Conservation (phyloP, 2,888 invertebrate species). For the Nephrotoma guestfalica region DNA sequence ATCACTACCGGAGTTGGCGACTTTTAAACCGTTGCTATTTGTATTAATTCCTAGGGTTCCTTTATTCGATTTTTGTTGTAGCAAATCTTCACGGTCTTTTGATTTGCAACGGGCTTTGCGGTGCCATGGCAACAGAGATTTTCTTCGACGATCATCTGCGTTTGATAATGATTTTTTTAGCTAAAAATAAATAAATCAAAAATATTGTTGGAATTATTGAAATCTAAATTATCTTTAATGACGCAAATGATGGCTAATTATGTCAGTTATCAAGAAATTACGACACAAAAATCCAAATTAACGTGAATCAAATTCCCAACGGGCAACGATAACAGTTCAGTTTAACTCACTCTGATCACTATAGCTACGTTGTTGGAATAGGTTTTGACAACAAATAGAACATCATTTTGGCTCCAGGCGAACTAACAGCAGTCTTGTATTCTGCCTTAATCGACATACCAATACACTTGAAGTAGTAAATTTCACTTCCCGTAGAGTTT, state of each 20-base stretch:
- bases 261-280: not conserved
- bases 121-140: conserved; percentile 81
- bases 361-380: no score
- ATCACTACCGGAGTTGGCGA: conserved; percentile 25
- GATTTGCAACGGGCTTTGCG: conserved; percentile 57
- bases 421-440: no score
- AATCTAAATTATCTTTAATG: not conserved
- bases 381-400: no score
- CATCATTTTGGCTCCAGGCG: no score
- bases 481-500: no score
- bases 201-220: not conserved
- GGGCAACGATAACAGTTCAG: no score
- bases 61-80: conserved; percentile 7
- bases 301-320: no score
- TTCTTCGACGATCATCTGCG: conserved; percentile 76
- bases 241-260: conserved; percentile 1
- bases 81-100: conserved; percentile 35
- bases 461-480: no score
- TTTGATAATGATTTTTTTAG: conserved; percentile 74
- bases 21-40: conserved; percentile 19
- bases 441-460: no score
- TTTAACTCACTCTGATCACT: no score
- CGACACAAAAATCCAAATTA: not conserved
- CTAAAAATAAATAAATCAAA: conserved; percentile 26
- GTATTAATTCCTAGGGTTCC: conserved; percentile 13